Evolutionary conservation across 2,113 vertebrate genomes (phyloP), one percentile per base, ranked within the genome.

Genomic region (Sebastes fasciatus): DNA sequence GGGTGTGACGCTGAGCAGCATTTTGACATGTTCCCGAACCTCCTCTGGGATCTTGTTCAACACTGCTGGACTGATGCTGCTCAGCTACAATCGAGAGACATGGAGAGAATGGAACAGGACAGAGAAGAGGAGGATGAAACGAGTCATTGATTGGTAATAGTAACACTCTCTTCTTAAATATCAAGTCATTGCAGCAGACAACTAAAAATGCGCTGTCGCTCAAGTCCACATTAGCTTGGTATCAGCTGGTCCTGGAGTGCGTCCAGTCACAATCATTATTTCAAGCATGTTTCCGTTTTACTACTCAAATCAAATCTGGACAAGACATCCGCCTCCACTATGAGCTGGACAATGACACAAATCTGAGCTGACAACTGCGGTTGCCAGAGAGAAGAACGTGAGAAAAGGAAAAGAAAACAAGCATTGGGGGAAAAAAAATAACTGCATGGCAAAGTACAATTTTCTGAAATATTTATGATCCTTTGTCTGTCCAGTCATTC

Each of bases 1-100:
- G 6, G 97, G 95, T 49, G 98, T 97, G 67, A 99, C 97, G 16
- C 98, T 99, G 67, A 99, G 92, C 78, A 99, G 94, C 43, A 99
- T 96, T 92, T 99, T 99, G 34, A 97, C 96, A 0, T 99, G 98
- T 26, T 99, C 97, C 64, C 96, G 93, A 65, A 99, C 98, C 42
- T 97, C 97, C 58, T 99, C 97, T 0, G 98, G 98, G 84, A 99
- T 94, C 80, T 94, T 96, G 80, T 95, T 96, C 66, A 99, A 93
- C 74, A 95, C 87, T 52, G 92, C 93, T 69, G 97, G 97, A 88
- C 92, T 96, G 84, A 99, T 96, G 86, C 94, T 97, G 94, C 97
- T 99, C 91, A 99, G 93, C 98, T 99, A 82, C 1, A 69, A 34
- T 42, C 8, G 13, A 34, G 26, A 48, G 40, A 74, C 8, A 78